phyloP scores from a whole-genome alignment of 2,113 vertebrate species.

The Aspidoscelis tigris region DNA sequence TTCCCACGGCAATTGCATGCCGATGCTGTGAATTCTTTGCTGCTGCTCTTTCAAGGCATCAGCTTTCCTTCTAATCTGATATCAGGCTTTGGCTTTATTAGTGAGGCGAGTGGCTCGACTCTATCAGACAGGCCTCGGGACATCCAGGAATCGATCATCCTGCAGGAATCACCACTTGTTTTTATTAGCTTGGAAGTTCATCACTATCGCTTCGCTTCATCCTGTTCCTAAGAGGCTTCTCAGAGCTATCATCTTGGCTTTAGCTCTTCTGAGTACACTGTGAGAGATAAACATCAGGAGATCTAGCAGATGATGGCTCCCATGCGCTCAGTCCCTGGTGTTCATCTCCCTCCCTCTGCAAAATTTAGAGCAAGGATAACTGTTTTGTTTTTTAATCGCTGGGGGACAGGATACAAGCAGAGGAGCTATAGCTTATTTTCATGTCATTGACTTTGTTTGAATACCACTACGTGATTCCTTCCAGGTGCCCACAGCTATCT shows the following conservation, averaged over 20 bases:
- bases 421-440: not conserved
- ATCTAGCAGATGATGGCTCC: constrained; percentile 79
- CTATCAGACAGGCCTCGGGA: constrained; percentile 83
- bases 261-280: constrained; percentile 76
- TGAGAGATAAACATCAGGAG: constrained; percentile 79
- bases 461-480: not conserved
- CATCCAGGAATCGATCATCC: constrained; percentile 85
- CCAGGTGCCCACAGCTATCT: not conserved
- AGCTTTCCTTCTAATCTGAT: constrained; percentile 75
- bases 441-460: not conserved
- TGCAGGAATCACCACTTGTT: constrained; percentile 82
- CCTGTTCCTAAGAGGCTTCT: constrained; percentile 83
- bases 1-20: constrained; percentile 39
- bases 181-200: constrained; percentile 86
- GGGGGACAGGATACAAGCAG: not conserved
- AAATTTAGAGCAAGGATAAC: constrained; percentile 40
- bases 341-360: not conserved
- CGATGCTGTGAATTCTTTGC: constrained; percentile 32
- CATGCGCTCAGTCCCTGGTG: not conserved
- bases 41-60: constrained; percentile 73
- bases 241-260: constrained; percentile 82
- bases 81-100: constrained; percentile 81
- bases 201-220: constrained; percentile 80
- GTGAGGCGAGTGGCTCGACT: constrained; percentile 80
- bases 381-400: constrained; percentile 26